Conservation (phyloP, 2,113 vertebrate genomes). For the Natator depressus region DNA sequence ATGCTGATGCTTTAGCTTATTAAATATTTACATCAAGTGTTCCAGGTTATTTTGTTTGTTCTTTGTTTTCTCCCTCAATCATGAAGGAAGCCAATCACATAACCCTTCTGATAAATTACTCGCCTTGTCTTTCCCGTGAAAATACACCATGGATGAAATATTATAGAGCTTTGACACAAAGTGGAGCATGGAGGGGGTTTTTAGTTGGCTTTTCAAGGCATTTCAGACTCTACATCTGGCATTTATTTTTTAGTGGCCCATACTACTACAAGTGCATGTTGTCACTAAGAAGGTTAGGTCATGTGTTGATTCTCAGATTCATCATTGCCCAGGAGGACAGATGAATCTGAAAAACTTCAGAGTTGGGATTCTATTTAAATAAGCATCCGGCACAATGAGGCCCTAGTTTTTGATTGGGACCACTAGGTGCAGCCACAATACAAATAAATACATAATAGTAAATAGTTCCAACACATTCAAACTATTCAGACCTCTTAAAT, state of each 20-base stretch:
- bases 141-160: neutral
- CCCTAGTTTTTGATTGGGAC: neutral
- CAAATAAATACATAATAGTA: neutral
- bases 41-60: conserved; percentile 8
- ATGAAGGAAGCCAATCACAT: neutral
- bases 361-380: neutral
- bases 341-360: neutral
- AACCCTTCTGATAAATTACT: neutral
- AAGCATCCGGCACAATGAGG: neutral
- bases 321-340: neutral
- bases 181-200: neutral
- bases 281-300: neutral
- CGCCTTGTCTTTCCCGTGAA: neutral
- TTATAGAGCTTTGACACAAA: neutral
- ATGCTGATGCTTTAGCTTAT: neutral
- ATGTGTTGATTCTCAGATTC: neutral
- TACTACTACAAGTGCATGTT: neutral
- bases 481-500: neutral
- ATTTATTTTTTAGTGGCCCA: neutral
- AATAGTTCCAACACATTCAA: neutral
- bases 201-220: neutral
- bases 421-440: neutral
- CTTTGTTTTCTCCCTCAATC: neutral
- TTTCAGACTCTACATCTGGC: neutral
- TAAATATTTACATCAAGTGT: neutral